Evolutionary conservation across 1,140 invertebrate genomes (phyloP), one percentile per base, ranked within the genome.

Genomic region (Varroa destructor): DNA sequence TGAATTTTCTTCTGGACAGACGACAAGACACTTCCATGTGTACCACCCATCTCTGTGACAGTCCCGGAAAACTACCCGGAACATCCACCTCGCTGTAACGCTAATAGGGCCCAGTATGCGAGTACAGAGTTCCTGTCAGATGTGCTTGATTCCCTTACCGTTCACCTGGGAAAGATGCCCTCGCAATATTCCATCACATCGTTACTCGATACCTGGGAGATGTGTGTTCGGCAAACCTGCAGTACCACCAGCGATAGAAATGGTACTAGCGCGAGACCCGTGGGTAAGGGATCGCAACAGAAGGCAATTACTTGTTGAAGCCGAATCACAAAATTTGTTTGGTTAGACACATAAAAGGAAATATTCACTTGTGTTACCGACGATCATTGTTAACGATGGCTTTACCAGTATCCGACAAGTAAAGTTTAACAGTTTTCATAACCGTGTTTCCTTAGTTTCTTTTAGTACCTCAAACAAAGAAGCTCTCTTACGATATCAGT

Each of bases 11-110:
- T 51, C 8, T 8, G 3, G 4, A 3, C 8, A 43, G 90, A 94
- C 80, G 91, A 95, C 79, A 86, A 87, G 75, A 86, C 90, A 75
- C 81, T 96, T 74, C 92, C 93, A 3, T 90, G 89, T 80, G 90
- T 96, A 25, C 91, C 92, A 8, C 89, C 91, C 0, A 85, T 96
- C 6, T 88, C 86, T 25, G 84, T 96, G 36, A 85, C 84, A 40
- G 87, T 97, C 61, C 91, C 91, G 12, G 81, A 84, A 70, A 85
- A 87, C 76, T 93, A 93, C 81, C 91, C 90, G 0, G 80, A 84
- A 40, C 84, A 84, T 54, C 86, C 91, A 61, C 82, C 82, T 0
- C 75, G 77, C 12, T 81, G 79, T 76, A 74, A 77, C 1, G 75
- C 75, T 37, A 74, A 77, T 14, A 76, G 79, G 56, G 76, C 77